A percentile compares a stretch with the other conserved stretches of the same genome.
Evolutionary conservation across 2,113 vertebrate species (phyloP).

Genomic region (Clarias macrocephalus): DNA sequence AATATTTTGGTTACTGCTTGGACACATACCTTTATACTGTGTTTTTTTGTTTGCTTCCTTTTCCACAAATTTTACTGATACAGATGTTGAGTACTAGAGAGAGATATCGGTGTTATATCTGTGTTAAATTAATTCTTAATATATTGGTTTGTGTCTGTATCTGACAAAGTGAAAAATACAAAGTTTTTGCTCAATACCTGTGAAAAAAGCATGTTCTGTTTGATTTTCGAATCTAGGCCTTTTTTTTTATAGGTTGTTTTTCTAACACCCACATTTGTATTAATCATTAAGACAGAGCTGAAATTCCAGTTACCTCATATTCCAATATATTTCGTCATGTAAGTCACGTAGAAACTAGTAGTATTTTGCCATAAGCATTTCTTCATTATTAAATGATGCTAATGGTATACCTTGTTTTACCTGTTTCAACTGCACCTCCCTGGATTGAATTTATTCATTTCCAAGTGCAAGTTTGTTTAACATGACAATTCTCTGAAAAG

Average conservation of each 20-base stretch:
- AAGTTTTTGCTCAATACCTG: background rate
- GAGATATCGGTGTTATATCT: background rate
- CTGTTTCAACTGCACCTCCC: background rate
- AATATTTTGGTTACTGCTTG: background rate
- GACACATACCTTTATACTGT: background rate
- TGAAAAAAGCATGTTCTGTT: background rate
- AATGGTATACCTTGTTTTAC: background rate
- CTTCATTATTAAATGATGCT: background rate
- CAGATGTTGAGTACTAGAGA: background rate
- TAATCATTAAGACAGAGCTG: background rate
- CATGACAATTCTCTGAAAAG: background rate
- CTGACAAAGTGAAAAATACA: background rate
- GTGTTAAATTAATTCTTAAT: background rate
- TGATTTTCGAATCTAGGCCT: background rate
- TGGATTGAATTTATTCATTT: background rate
- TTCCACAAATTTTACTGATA: background rate
- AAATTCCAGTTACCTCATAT: slow-evolving; percentile 21
- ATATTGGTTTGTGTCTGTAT: background rate
- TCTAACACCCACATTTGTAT: background rate
- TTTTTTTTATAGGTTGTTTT: background rate
- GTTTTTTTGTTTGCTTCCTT: background rate
- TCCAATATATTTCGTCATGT: slow-evolving; percentile 3
- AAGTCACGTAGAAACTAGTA: background rate
- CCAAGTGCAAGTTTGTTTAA: slow-evolving; percentile 1
- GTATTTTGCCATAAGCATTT: slow-evolving; percentile 5